These are phyloP conservation scores for Telmatherina bonti DNA, from an alignment of 2,797 vertebrate genomes.

Conservation along the genomic window DNA sequence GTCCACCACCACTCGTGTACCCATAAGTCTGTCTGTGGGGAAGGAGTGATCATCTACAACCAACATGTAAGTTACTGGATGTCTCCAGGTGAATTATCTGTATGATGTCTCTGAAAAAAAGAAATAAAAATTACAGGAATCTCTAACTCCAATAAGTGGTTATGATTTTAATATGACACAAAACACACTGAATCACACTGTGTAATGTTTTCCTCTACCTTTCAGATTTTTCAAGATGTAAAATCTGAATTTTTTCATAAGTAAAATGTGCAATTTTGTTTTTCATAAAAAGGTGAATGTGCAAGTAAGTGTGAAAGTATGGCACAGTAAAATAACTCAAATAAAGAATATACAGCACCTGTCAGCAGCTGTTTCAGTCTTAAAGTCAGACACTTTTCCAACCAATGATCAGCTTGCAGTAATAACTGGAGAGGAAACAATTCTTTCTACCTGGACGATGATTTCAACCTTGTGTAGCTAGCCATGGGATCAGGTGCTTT, in stretches of 20 bases:
- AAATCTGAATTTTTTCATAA: background rate
- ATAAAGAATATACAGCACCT: too few species aligned
- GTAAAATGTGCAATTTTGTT: background rate
- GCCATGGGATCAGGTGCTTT: too few species aligned
- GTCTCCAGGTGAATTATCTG: background rate
- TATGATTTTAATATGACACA: too few species aligned
- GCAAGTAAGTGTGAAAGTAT: background rate
- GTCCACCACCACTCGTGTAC: slow-evolving; percentile 93
- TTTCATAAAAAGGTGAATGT: background rate
- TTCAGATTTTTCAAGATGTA: background rate
- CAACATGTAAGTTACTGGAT: slow-evolving; percentile 84
- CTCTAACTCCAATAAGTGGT: background rate
- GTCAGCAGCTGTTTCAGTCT: too few species aligned
- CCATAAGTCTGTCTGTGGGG: slow-evolving; percentile 89
- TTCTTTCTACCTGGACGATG: too few species aligned
- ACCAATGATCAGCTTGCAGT: too few species aligned
- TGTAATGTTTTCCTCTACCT: background rate
- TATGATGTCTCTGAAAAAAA: background rate
- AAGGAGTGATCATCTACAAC: slow-evolving; percentile 91
- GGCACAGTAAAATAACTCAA: too few species aligned
- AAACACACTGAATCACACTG: background rate
- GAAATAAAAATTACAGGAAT: background rate
- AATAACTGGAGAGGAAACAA: too few species aligned
- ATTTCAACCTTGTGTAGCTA: too few species aligned
- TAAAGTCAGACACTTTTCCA: too few species aligned